Evolutionary conservation across 2,113 vertebrate species (phyloP).

Genomic region (Marmota flaviventris): DNA sequence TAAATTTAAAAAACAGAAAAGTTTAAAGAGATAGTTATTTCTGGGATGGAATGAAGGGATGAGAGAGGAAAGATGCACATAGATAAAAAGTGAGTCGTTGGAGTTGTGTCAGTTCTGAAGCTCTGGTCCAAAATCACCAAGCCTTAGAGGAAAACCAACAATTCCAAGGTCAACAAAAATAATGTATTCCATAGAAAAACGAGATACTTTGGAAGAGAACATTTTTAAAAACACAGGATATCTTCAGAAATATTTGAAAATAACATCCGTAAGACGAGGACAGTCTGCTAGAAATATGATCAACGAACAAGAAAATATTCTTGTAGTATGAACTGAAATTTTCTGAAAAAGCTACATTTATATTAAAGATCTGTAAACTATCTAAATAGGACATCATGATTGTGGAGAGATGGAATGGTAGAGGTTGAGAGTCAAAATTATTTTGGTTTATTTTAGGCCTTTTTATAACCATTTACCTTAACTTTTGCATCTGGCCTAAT

Average conservation of each 20-base stretch:
- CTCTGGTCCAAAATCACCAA: background rate
- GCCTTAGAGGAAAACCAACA: background rate
- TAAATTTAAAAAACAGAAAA: background rate
- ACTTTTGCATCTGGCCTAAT: background rate
- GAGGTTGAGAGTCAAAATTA: background rate
- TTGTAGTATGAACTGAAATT: background rate
- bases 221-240: background rate
- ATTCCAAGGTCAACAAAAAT: background rate
- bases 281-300: background rate
- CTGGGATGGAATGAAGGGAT: background rate
- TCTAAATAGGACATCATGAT: too few relatives aligned
- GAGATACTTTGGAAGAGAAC: background rate
- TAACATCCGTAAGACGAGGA: background rate
- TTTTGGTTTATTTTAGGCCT: background rate
- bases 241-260: background rate
- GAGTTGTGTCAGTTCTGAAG: background rate
- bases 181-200: background rate
- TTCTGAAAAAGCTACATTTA: background rate
- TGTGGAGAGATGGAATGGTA: background rate
- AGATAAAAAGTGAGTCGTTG: fast-evolving
- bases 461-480: background rate
- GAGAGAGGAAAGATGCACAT: background rate
- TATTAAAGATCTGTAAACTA: background rate
- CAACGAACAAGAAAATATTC: background rate
- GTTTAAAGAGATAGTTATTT: background rate